Conservation (phyloP, 1,140 invertebrate genomes). For the Hylyphantes graminicola region DNA sequence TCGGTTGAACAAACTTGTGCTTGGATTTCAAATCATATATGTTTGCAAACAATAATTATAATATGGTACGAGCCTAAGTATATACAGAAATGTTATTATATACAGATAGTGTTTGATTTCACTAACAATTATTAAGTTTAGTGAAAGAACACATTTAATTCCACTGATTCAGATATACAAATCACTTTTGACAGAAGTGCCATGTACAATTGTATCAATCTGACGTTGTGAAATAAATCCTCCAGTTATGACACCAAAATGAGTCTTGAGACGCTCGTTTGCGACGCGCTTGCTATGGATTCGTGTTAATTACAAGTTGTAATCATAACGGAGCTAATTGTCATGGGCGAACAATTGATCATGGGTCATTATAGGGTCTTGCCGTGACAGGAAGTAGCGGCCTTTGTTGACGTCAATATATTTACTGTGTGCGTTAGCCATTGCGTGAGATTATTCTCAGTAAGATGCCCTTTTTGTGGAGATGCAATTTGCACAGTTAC, state of each 20-base stretch:
- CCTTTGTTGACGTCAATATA: slow-evolving; percentile 14
- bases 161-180: too few species aligned
- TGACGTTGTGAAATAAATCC: slow-evolving; percentile 37
- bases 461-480: too few species aligned
- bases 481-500: too few species aligned
- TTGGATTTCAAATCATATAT: too few species aligned
- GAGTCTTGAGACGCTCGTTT: slow-evolving; percentile 3
- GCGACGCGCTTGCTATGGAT: slow-evolving; percentile 52
- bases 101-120: too few species aligned
- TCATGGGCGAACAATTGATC: slow-evolving; percentile 46
- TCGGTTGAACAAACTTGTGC: too few species aligned
- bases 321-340: slow-evolving; percentile 46
- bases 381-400: slow-evolving; percentile 3
- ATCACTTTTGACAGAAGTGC: not conserved
- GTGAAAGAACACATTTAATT: too few species aligned
- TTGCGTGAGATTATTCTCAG: not conserved
- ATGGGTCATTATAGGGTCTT: slow-evolving; percentile 19
- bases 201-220: slow-evolving; percentile 29
- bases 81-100: too few species aligned
- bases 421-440: not conserved
- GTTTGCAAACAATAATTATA: too few species aligned
- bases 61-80: too few species aligned
- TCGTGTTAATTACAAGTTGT: slow-evolving; percentile 44
- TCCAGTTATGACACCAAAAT: slow-evolving; percentile 43
- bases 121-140: too few species aligned